A percentile compares a stretch with the other conserved stretches of the same genome.
Conservation (phyloP, 1,140 invertebrate species). For the Babylonia areolata region DNA sequence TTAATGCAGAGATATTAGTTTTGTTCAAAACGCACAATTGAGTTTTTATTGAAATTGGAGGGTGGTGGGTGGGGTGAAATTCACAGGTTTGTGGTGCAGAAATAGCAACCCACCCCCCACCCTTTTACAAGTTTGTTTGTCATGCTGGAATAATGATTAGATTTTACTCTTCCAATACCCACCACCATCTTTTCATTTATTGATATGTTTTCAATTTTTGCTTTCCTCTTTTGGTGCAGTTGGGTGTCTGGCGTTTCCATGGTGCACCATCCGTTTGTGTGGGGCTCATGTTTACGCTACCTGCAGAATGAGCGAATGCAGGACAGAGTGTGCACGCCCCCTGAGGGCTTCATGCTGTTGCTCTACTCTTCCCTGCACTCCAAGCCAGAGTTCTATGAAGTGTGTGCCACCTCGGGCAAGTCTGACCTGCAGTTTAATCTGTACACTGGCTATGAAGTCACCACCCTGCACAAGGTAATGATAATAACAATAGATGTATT, state of each 20-base stretch:
- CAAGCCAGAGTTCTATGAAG: constrained; percentile 72
- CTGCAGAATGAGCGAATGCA: constrained; percentile 64
- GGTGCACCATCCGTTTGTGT: constrained; percentile 71
- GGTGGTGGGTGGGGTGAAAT: too few species aligned
- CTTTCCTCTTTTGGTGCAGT: constrained; percentile 54
- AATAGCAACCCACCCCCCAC: too few species aligned
- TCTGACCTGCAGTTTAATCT: constrained; percentile 63
- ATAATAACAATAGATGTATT: too few species aligned
- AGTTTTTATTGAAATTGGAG: too few species aligned
- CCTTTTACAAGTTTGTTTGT: neutral
- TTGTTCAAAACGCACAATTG: too few species aligned
- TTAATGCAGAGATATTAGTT: too few species aligned
- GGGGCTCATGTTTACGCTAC: constrained; percentile 71
- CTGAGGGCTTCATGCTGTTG: constrained; percentile 70
- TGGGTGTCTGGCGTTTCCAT: constrained; percentile 71
- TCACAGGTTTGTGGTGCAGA: too few species aligned
- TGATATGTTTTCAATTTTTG: neutral
- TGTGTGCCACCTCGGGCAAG: constrained; percentile 51
- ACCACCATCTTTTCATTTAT: too few species aligned
- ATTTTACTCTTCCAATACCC: neutral
- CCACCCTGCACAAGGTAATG: constrained; percentile 68
- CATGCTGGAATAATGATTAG: too few species aligned
- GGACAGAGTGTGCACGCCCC: constrained; percentile 70
- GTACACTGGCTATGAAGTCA: constrained; percentile 65
- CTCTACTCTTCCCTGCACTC: constrained; percentile 71